phyloP scores from a whole-genome alignment of 2,888 invertebrate species.

The Orgyia antiqua region DNA sequence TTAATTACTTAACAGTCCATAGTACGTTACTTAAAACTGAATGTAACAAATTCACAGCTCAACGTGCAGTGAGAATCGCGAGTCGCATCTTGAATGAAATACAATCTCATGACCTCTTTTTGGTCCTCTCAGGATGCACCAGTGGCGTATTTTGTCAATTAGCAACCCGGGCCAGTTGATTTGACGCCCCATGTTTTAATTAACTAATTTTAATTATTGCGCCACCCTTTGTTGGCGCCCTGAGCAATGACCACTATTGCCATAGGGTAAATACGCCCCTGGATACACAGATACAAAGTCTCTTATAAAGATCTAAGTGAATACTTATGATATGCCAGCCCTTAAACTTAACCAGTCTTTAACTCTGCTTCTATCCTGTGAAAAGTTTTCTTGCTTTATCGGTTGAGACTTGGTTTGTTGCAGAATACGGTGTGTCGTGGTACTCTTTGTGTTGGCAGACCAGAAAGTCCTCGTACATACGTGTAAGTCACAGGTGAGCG shows the following conservation, averaged over 20 bases:
- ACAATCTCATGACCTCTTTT: conserved; percentile 28
- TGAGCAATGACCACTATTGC: too few species aligned
- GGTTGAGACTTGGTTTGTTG: conserved; percentile 54
- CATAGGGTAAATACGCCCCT: too few species aligned
- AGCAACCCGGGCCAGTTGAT: too few species aligned
- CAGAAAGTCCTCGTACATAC: conserved; percentile 88
- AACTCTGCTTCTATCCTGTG: conserved; percentile 43
- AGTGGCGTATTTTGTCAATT: too few species aligned
- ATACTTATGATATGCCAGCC: too few species aligned
- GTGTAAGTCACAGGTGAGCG: conserved; percentile 88
- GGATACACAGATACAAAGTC: too few species aligned
- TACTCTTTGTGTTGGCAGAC: conserved; percentile 88
- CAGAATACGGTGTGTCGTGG: conserved; percentile 76
- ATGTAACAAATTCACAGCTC: conserved; percentile 56
- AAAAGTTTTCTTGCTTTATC: conserved; percentile 38
- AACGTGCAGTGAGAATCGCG: conserved; percentile 24
- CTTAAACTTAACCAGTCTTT: conserved; percentile 73
- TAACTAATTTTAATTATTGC: too few species aligned
- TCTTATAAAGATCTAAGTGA: too few species aligned
- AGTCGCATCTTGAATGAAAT: conserved; percentile 17
- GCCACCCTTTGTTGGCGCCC: too few species aligned
- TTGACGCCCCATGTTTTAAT: too few species aligned
- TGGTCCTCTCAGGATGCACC: conserved; percentile 62
- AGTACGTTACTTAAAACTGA: conserved; percentile 45
- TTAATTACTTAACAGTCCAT: conserved; percentile 59